Evolutionary conservation across 2,113 vertebrate genomes (phyloP).

Genomic region (Pao palembangensis): DNA sequence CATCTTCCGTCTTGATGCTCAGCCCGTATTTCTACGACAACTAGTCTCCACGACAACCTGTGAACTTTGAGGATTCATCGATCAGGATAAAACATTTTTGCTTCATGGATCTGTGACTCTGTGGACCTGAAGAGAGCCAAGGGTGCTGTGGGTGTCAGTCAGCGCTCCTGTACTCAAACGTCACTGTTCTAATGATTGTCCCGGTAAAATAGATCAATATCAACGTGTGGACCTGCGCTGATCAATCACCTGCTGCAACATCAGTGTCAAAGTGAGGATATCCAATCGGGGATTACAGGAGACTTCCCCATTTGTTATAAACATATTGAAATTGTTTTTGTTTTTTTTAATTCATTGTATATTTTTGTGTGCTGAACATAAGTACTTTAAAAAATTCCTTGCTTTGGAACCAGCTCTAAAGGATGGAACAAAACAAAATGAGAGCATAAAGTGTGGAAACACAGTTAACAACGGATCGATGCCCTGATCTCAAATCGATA

Average conservation of each 20-base stretch:
- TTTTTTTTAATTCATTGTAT: no score
- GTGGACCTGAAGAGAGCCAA: neutral
- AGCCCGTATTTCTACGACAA: neutral
- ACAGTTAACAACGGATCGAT: slow-evolving; percentile 1
- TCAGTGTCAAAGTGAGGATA: no score
- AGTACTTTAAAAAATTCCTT: neutral
- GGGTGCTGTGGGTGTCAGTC: neutral
- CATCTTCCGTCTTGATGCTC: no score
- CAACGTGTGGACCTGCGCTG: no score
- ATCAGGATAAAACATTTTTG: neutral
- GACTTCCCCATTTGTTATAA: no score
- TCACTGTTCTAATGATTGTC: no score
- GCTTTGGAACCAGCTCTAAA: neutral
- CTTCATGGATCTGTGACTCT: no score
- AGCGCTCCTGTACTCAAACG: neutral
- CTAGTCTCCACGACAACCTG: neutral
- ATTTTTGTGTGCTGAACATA: no score
- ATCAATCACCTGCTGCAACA: no score
- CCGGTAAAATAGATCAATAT: no score
- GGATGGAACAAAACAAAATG: neutral
- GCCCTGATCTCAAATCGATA: slow-evolving; percentile 42
- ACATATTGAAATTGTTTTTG: no score
- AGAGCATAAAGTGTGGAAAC: neutral
- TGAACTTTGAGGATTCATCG: neutral
- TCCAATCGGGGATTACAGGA: no score